These are phyloP conservation scores for Sparidentex hasta DNA, from an alignment of 2,797 vertebrate genomes.

Conservation along the genomic window DNA sequence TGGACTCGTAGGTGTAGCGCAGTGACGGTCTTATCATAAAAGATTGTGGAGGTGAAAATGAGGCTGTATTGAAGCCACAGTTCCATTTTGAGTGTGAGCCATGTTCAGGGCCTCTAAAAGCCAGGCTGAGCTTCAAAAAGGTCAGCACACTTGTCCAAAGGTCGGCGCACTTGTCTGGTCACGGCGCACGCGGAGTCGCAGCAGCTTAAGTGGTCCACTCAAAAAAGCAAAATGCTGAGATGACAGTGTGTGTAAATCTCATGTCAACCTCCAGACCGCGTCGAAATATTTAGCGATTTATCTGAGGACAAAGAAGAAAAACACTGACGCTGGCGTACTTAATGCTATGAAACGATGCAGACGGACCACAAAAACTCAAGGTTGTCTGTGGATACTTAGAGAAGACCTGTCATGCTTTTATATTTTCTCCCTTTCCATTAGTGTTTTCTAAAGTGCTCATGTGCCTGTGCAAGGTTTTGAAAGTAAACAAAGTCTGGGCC, in stretches of 20 bases:
- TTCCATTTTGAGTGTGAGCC: not conserved
- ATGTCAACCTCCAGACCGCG: not conserved
- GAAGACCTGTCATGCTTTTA: not conserved
- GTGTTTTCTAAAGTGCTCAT: too few relatives aligned
- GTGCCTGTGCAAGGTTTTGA: too few relatives aligned
- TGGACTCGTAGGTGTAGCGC: not conserved
- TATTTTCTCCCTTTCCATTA: too few relatives aligned
- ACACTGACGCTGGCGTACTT: not conserved
- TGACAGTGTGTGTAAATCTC: not conserved
- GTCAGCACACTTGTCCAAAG: slow-evolving; percentile 33
- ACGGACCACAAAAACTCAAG: not conserved
- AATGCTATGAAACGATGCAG: not conserved
- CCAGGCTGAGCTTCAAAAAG: slow-evolving; percentile 34
- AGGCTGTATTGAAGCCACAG: not conserved
- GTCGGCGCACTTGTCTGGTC: slow-evolving; percentile 4
- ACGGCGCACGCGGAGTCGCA: not conserved
- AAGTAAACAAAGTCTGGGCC: too few relatives aligned
- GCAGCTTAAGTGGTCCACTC: slow-evolving; percentile 11
- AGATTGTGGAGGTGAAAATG: not conserved
- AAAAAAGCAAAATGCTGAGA: not conserved
- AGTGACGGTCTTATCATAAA: not conserved
- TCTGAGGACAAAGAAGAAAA: not conserved
- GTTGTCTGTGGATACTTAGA: not conserved
- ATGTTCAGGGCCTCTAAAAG: slow-evolving; percentile 15
- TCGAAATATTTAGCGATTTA: not conserved